Evolutionary conservation across 2,888 invertebrate genomes (phyloP), one percentile per base, ranked within the genome.

Genomic region (Orthosia gracilis): DNA sequence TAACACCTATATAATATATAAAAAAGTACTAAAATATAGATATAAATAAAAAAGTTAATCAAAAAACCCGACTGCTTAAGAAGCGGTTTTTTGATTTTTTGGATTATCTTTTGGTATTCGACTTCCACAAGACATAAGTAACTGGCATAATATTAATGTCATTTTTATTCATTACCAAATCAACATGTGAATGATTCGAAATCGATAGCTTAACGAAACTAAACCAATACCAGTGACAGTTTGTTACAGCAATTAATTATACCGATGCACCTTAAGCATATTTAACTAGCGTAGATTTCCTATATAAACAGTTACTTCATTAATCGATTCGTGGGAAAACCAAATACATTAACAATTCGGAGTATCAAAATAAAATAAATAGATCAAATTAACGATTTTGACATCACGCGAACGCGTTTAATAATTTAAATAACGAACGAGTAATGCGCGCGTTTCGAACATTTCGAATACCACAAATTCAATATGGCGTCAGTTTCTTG

Each of bases 381-480:
- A 89, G 88, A 86, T 87, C 89, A 87, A 86, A 85, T 88, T 88
- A 87, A 87, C 66, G 54, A 81, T 78, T 82, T 80, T 83, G 84
- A 88, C 85, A 86, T 84, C 79, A 82, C 76, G 80, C 83, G 73
- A 88, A 86, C 80, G 63, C 77, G 73, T 80, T 77, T 63, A 66
- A 83, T 85, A 87, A 87, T 82, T 86, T 79, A 83, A 87, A 87
- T 84, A 85, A 76, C 69, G 66, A 84, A 76, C 72, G 67, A 84
- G 89, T 90, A 91, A 89, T 85, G 89, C 88, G 90, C 93, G 91
- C 90, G 90, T 87, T 91, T 92, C 78, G 86, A 89, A 95, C 90
- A 91, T 87, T 91, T 93, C 82, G 87, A 89, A 95, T 94, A 91
- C 94, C 94, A 91, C 85, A 89, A 89, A 91, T 90, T 90, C 90